Percentiles rank a stretch among this genome's conserved stretches.
Conservation (phyloP, 1,140 invertebrate genomes). For the Mizuhopecten yessoensis region DNA sequence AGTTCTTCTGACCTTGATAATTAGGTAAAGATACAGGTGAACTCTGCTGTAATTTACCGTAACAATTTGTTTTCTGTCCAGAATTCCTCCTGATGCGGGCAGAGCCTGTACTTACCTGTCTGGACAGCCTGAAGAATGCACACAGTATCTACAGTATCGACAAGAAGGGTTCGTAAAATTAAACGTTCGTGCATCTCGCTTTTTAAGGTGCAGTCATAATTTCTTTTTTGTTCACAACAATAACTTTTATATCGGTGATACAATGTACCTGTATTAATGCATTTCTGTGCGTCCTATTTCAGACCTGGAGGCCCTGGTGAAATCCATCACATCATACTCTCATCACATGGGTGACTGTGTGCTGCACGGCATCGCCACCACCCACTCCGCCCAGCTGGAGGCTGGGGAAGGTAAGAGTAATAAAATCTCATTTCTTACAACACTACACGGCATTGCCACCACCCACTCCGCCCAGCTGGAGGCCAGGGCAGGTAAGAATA, state of each 20-base stretch:
- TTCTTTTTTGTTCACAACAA: too few species aligned
- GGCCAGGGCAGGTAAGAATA: constrained; percentile 75
- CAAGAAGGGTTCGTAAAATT: constrained; percentile 69
- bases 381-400: constrained; percentile 81
- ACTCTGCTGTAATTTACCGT: too few species aligned
- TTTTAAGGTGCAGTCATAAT: not conserved
- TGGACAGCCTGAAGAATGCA: constrained; percentile 66
- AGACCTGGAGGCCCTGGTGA: constrained; percentile 76
- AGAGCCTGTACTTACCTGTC: constrained; percentile 70
- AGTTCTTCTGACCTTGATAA: too few species aligned
- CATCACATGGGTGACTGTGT: constrained; percentile 87
- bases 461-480: constrained; percentile 81
- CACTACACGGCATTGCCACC: too few species aligned
- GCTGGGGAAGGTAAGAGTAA: constrained; percentile 75
- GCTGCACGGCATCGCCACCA: constrained; percentile 80
- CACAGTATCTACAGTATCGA: constrained; percentile 67
- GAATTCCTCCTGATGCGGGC: constrained; percentile 75
- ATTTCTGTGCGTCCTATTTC: constrained; percentile 59
- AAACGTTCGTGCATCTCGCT: too few species aligned
- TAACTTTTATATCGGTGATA: too few species aligned
- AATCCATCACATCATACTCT: constrained; percentile 82
- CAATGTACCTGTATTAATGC: too few species aligned
- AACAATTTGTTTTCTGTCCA: constrained; percentile 50
- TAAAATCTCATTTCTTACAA: too few species aligned
- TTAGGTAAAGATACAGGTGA: too few species aligned